Conservation (phyloP, 2,888 invertebrate species). For the Rotaria socialis region DNA sequence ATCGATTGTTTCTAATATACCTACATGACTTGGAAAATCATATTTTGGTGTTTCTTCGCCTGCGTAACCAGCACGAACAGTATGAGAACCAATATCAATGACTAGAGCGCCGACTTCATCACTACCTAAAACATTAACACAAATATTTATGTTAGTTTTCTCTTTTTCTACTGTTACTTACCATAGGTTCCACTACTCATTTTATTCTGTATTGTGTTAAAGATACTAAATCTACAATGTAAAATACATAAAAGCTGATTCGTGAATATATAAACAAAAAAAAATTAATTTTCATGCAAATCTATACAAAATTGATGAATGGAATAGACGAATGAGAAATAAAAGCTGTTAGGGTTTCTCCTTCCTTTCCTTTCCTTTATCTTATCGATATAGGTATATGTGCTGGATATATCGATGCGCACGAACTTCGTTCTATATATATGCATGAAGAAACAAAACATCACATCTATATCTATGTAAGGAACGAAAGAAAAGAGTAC, state of each 20-base stretch:
- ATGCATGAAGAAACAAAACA: too few relatives aligned
- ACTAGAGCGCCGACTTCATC: conserved; percentile 98
- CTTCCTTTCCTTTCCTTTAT: too few relatives aligned
- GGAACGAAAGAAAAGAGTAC: too few relatives aligned
- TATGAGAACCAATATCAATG: conserved; percentile 89
- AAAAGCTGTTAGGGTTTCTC: too few relatives aligned
- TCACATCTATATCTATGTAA: too few relatives aligned
- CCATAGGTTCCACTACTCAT: conserved; percentile 32
- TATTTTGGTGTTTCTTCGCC: conserved; percentile 96
- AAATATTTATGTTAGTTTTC: background rate
- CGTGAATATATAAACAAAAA: background rate
- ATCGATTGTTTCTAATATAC: conserved; percentile 64
- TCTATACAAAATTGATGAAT: background rate
- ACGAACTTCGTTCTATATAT: too few relatives aligned
- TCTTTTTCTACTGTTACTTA: background rate
- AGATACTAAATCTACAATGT: background rate
- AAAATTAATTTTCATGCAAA: background rate
- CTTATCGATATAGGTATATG: too few relatives aligned
- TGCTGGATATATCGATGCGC: too few relatives aligned
- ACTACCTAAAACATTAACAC: conserved; percentile 49
- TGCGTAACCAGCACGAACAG: conserved; percentile 83
- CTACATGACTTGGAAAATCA: conserved; percentile 87
- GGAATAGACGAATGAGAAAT: background rate
- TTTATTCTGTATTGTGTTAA: background rate
- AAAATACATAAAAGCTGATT: background rate